Percentiles rank a stretch among this genome's conserved stretches.
These are phyloP conservation scores for Passer montanus DNA, from an alignment of 2,113 vertebrate genomes.

Conservation along the genomic window DNA sequence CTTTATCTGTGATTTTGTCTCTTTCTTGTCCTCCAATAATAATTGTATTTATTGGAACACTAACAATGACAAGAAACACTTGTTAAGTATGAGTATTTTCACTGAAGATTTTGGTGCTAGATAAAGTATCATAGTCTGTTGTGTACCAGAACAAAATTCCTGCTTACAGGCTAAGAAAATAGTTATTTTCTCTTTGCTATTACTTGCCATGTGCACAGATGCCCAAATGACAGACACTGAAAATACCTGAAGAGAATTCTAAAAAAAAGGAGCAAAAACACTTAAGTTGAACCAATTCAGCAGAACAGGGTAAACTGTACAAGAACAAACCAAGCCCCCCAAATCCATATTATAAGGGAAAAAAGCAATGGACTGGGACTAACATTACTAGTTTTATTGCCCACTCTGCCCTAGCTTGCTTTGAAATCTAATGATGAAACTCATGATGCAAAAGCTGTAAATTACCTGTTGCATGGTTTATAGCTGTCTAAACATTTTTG, in stretches of 20 bases:
- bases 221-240: not conserved
- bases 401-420: not conserved
- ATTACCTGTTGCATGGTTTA: not conserved
- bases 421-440: not conserved
- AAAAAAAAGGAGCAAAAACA: not conserved
- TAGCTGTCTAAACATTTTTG: not conserved
- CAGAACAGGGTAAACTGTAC: not conserved
- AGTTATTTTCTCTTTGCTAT: not conserved
- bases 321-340: not conserved
- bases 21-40: not conserved
- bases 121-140: not conserved
- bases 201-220: not conserved
- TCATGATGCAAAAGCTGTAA: not conserved
- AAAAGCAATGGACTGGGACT: not conserved
- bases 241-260: not conserved
- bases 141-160: not conserved
- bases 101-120: not conserved
- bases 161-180: not conserved
- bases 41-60: not conserved
- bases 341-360: not conserved
- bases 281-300: not conserved
- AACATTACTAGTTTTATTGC: not conserved
- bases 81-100: not conserved
- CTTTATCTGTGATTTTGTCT: not conserved
- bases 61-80: not conserved